Evolutionary conservation across 2,888 invertebrate genomes (phyloP).

Genomic region (Hirtodrosophila histrioides): DNA sequence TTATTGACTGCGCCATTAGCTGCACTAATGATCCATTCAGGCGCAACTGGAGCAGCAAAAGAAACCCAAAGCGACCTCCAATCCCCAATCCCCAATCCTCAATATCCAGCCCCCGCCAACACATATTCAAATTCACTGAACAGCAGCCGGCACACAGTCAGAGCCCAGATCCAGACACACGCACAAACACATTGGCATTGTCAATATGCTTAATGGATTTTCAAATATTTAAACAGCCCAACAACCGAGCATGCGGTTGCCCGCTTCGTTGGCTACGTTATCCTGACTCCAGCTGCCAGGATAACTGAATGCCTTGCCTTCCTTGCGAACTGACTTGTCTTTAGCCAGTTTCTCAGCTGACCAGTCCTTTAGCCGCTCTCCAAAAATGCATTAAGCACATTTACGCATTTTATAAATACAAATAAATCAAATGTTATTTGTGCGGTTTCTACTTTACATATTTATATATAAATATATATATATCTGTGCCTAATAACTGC

Average conservation of each 20-base stretch:
- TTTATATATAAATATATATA: not conserved
- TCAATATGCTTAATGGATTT: conserved; percentile 81
- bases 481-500: not conserved
- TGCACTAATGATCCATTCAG: conserved; percentile 78
- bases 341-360: conserved; percentile 5
- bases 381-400: conserved; percentile 63
- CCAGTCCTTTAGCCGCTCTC: not conserved
- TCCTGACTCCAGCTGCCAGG: conserved; percentile 1
- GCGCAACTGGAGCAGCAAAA: conserved; percentile 49
- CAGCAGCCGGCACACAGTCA: conserved; percentile 9
- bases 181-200: conserved; percentile 58
- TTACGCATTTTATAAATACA: conserved; percentile 52
- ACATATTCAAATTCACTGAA: conserved; percentile 47
- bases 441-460: conserved; percentile 16
- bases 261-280: conserved; percentile 12
- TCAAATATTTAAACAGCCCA: conserved; percentile 76
- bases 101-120: conserved; percentile 6
- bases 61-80: conserved; percentile 39
- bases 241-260: conserved; percentile 45
- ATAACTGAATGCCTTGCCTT: conserved; percentile 11
- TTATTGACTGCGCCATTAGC: conserved; percentile 79
- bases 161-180: conserved; percentile 10
- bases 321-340: not conserved
- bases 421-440: conserved; percentile 63
- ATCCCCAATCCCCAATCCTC: conserved; percentile 27